A percentile compares a stretch with the other conserved stretches of the same genome.
Evolutionary conservation across 2,113 vertebrate genomes (phyloP).

Genomic region (Clarias batrachus): DNA sequence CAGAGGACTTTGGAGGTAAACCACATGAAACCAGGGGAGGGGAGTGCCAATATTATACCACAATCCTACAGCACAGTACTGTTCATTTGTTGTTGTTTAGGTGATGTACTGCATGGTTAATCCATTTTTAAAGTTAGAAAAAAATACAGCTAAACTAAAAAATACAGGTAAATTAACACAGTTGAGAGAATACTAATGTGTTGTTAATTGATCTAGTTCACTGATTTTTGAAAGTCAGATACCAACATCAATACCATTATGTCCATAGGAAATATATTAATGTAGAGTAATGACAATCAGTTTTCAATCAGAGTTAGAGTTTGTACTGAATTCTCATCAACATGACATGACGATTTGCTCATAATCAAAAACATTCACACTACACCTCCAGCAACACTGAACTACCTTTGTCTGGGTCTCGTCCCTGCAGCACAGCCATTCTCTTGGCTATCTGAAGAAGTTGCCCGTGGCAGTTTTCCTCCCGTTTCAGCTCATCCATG

Average conservation of each 20-base stretch:
- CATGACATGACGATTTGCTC: background rate
- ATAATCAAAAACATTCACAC: background rate
- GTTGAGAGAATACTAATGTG: background rate
- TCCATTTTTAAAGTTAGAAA: background rate
- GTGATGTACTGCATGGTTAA: background rate
- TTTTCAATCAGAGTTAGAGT: background rate
- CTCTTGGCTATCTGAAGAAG: slow-evolving; percentile 83
- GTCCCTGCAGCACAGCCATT: slow-evolving; percentile 82
- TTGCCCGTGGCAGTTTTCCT: slow-evolving; percentile 79
- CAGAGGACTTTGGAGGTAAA: background rate
- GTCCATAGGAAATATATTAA: background rate
- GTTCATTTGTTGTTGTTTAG: background rate
- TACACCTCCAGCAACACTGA: background rate
- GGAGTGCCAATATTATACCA: background rate
- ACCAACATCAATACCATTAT: background rate
- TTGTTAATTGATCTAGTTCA: background rate
- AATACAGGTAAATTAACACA: background rate
- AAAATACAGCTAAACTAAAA: background rate
- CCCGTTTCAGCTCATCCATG: slow-evolving; percentile 78
- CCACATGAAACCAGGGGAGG: background rate
- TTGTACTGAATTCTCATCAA: background rate
- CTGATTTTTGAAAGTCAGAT: background rate
- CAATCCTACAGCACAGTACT: background rate
- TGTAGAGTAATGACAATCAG: background rate
- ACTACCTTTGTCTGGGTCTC: slow-evolving; percentile 85